These are phyloP conservation scores for Phalangium opilio DNA, from an alignment of 2,888 invertebrate species.

Conservation along the genomic window DNA sequence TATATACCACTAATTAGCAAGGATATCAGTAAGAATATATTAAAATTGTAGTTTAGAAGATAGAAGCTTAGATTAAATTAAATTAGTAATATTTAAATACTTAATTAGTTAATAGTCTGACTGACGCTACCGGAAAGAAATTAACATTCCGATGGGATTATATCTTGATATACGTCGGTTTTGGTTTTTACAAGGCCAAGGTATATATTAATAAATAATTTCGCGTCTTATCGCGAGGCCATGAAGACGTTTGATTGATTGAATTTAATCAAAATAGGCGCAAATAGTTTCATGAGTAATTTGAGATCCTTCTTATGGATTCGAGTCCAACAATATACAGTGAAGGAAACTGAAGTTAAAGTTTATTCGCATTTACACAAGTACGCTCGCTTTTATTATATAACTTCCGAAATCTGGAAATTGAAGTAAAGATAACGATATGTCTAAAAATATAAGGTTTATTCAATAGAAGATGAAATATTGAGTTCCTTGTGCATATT, in stretches of 20 bases:
- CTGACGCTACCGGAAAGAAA: constrained; percentile 31
- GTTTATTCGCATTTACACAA: constrained; percentile 72
- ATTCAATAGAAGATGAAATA: too few relatives aligned
- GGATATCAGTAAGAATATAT: constrained; percentile 47
- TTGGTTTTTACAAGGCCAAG: constrained; percentile 76
- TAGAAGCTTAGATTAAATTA: not conserved
- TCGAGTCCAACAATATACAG: constrained; percentile 85
- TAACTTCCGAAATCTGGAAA: too few relatives aligned
- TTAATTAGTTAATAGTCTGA: constrained; percentile 62
- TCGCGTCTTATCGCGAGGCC: not conserved
- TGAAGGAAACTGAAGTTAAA: constrained; percentile 74
- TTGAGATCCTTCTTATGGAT: constrained; percentile 86
- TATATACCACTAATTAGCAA: constrained; percentile 87
- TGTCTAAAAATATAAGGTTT: too few relatives aligned
- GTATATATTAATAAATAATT: too few relatives aligned
- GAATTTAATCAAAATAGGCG: constrained; percentile 39
- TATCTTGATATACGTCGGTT: constrained; percentile 70
- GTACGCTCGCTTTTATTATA: constrained; percentile 21
- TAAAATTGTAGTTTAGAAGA: too few relatives aligned
- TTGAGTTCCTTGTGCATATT: too few relatives aligned
- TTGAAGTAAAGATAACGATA: too few relatives aligned
- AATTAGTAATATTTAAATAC: constrained; percentile 2
- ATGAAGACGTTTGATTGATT: too few relatives aligned
- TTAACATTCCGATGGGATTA: constrained; percentile 70
- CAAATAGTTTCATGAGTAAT: constrained; percentile 85